Evolutionary conservation across 2,113 vertebrate species (phyloP).

Genomic region (Pteruthius melanotis): DNA sequence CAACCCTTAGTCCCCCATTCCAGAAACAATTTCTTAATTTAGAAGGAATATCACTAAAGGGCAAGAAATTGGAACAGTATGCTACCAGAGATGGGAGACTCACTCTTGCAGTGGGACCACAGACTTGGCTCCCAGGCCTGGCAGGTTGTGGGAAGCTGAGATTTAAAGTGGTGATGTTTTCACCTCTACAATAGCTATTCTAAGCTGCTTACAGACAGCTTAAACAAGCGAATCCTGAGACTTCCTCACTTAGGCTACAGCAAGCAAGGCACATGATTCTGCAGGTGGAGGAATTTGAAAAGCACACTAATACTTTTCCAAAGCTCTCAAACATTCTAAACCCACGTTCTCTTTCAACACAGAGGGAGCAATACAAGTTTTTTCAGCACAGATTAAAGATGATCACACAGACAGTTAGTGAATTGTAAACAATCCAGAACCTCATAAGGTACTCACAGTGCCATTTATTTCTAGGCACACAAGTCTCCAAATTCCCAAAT

Average conservation of each 20-base stretch:
- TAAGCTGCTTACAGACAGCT: slow-evolving; percentile 3
- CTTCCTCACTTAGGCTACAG: not conserved
- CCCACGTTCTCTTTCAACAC: not conserved
- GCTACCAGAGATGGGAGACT: not conserved
- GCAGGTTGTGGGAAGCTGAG: not conserved
- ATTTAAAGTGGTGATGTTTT: not conserved
- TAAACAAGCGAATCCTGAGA: not conserved
- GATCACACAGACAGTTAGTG: not conserved
- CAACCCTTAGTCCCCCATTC: not conserved
- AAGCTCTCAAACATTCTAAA: not conserved
- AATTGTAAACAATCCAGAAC: not conserved
- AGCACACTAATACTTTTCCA: not conserved
- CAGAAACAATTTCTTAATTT: not conserved
- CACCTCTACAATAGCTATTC: not conserved
- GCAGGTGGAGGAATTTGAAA: not conserved
- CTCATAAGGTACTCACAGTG: not conserved
- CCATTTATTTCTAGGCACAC: not conserved
- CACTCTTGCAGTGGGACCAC: not conserved
- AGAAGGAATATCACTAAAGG: not conserved
- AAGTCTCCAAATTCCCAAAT: not conserved
- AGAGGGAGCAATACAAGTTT: not conserved
- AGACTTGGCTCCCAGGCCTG: not conserved
- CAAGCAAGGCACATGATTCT: not conserved
- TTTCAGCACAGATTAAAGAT: not conserved
- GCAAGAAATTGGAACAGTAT: not conserved